Conservation (phyloP, 1,140 invertebrate genomes). For the Cydia strobilella region DNA sequence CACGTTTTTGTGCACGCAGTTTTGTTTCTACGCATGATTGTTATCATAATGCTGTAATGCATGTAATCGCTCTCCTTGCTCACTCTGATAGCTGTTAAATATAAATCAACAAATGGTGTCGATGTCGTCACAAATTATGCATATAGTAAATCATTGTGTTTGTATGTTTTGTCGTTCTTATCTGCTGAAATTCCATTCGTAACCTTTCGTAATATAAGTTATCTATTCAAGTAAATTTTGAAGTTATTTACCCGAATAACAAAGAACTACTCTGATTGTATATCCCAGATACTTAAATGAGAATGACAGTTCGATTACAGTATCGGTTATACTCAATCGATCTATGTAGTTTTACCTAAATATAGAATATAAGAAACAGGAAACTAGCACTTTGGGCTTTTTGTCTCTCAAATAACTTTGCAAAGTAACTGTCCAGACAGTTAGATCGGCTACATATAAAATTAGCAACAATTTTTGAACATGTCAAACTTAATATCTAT, state of each 20-base stretch:
- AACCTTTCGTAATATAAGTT: slow-evolving; percentile 12
- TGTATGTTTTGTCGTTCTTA: slow-evolving; percentile 1
- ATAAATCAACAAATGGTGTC: not conserved
- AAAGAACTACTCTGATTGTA: not conserved
- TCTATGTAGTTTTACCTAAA: no score
- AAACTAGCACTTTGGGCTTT: no score
- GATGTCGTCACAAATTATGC: not conserved
- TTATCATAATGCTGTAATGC: not conserved
- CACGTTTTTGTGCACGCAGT: not conserved
- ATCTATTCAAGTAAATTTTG: not conserved
- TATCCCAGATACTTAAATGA: no score
- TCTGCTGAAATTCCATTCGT: not conserved
- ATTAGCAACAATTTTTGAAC: no score
- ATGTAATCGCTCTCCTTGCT: not conserved
- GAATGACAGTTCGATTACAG: no score
- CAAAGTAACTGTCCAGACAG: no score
- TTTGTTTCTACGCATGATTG: not conserved
- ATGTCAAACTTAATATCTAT: no score
- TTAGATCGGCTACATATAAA: no score
- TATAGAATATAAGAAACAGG: no score
- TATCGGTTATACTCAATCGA: no score
- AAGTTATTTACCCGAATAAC: not conserved
- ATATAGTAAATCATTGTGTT: slow-evolving; percentile 5
- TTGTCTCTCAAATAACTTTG: no score
- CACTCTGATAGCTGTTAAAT: not conserved